phyloP scores from a whole-genome alignment of 1,140 invertebrate genomes.

The Lanistes nyassanus region DNA sequence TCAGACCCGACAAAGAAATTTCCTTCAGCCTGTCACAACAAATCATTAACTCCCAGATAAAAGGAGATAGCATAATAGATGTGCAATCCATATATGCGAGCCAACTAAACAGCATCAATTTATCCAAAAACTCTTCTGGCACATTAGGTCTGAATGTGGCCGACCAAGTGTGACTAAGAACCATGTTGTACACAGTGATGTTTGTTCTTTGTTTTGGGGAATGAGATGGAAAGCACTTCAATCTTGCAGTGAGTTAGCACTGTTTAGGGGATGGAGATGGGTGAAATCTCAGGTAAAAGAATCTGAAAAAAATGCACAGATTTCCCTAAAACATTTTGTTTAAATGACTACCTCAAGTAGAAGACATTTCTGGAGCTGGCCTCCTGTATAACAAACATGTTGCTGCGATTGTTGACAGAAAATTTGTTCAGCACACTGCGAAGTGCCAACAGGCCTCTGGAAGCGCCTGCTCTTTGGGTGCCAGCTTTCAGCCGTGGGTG shows the following conservation, averaged over 20 bases:
- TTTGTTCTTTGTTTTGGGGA: no score
- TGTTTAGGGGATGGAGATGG: no score
- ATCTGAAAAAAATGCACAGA: constrained; percentile 1
- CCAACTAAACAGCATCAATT: no score
- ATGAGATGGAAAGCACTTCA: no score
- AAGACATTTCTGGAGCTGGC: constrained; percentile 74
- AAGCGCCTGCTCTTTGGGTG: constrained; percentile 68
- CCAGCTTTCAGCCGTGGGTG: constrained; percentile 80
- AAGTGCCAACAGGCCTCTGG: constrained; percentile 69
- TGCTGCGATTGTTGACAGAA: constrained; percentile 79
- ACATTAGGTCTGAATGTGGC: no score
- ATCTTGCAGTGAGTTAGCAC: no score
- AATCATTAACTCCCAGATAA: not conserved
- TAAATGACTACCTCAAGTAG: constrained; percentile 70
- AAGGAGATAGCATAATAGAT: no score
- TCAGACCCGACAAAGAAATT: not conserved
- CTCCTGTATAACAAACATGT: constrained; percentile 86
- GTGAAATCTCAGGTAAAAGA: no score
- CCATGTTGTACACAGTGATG: no score
- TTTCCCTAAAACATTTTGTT: not conserved
- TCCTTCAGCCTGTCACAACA: constrained; percentile 25
- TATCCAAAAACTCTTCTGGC: no score
- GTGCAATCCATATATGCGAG: no score
- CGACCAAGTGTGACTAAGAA: no score
- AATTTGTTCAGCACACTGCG: constrained; percentile 78